phyloP scores from a whole-genome alignment of 2,113 vertebrate species.

The Eidolon helvum region DNA sequence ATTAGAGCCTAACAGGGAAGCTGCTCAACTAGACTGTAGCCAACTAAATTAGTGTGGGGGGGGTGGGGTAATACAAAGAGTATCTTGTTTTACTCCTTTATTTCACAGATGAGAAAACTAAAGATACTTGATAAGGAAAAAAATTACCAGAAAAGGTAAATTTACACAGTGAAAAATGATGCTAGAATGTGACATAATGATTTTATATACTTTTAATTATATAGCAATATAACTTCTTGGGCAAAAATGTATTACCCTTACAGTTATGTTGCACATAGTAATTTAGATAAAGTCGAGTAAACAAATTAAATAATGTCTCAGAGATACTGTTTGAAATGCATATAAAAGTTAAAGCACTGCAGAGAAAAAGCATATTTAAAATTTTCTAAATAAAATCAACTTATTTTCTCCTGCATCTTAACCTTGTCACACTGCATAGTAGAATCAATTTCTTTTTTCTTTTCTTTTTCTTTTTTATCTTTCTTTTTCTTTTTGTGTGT shows the following conservation, averaged over 20 bases:
- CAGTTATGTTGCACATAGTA: neutral
- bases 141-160: neutral
- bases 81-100: neutral
- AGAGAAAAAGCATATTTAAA: neutral
- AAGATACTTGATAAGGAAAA: neutral
- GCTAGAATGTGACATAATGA: neutral
- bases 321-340: neutral
- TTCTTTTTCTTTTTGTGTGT: neutral
- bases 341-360: neutral
- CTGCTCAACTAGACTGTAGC: neutral
- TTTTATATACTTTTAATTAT: neutral
- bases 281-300: neutral
- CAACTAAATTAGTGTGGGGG: neutral
- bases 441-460: neutral
- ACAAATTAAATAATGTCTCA: neutral
- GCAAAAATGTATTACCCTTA: neutral
- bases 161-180: neutral
- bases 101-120: neutral
- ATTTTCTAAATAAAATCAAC: neutral
- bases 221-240: neutral
- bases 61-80: neutral
- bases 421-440: neutral
- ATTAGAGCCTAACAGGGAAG: neutral
- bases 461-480: neutral
- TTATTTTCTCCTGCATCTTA: neutral